phyloP scores from a whole-genome alignment of 2,797 vertebrate species.

The Sebastes aleutianus region DNA sequence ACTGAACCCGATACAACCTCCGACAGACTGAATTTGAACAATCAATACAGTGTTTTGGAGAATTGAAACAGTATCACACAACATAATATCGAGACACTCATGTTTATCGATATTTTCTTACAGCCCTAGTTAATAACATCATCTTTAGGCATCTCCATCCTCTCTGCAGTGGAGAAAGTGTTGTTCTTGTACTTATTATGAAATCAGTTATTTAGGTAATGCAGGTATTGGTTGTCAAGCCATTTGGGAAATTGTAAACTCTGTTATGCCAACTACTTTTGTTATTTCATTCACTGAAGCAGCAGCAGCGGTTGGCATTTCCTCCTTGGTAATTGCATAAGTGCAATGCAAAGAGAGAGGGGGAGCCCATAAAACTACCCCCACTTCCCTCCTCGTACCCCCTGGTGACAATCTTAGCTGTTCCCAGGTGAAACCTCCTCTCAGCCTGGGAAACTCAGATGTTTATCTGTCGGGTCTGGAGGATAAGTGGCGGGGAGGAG shows the following conservation, averaged over 20 bases:
- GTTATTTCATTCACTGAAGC: conserved; percentile 39
- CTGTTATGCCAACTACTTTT: conserved; percentile 25
- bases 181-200: not conserved
- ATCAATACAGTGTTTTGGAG: too few relatives aligned
- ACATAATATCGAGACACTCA: too few relatives aligned
- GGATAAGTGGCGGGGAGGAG: conserved; percentile 58
- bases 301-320: conserved; percentile 39
- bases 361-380: conserved; percentile 55
- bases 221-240: conserved; percentile 8
- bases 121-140: not conserved
- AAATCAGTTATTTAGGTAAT: not conserved
- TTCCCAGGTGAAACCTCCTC: conserved; percentile 68
- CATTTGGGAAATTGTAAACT: conserved; percentile 33
- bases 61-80: too few relatives aligned
- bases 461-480: conserved; percentile 67
- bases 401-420: conserved; percentile 52
- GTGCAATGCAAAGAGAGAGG: conserved; percentile 49
- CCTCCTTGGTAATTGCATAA: conserved; percentile 59
- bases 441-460: conserved; percentile 67
- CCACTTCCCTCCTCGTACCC: conserved; percentile 36
- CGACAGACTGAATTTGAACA: too few relatives aligned
- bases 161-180: not conserved
- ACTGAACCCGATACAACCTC: too few relatives aligned
- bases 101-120: too few relatives aligned
- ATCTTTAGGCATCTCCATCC: not conserved